Conservation (phyloP, 1,140 invertebrate species). For the Planococcus citri region DNA sequence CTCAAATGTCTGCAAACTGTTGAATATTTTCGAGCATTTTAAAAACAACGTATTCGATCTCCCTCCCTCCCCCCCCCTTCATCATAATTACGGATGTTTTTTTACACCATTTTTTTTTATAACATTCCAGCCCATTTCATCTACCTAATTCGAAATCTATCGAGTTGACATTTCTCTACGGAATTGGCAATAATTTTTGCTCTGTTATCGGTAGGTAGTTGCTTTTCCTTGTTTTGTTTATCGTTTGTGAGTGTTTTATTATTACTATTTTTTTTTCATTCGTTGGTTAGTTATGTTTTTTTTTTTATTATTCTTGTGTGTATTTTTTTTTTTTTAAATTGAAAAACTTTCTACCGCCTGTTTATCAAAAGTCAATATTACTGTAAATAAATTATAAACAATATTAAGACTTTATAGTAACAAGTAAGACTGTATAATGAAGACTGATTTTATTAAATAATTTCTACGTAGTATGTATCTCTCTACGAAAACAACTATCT, state of each 20-base stretch:
- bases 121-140: too few species aligned
- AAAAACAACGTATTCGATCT: too few species aligned
- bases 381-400: neutral
- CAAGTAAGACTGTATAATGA: neutral
- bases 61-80: too few species aligned
- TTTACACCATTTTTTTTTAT: too few species aligned
- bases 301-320: too few species aligned
- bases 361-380: conserved; percentile 8
- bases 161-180: too few species aligned
- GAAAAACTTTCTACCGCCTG: too few species aligned
- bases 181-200: neutral
- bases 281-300: too few species aligned
- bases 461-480: neutral
- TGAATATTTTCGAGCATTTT: too few species aligned
- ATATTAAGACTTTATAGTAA: neutral
- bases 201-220: neutral
- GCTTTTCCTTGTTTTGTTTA: neutral
- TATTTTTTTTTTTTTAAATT: neutral
- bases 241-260: neutral
- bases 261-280: neutral
- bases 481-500: neutral
- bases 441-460: conserved; percentile 2
- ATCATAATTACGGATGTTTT: too few species aligned
- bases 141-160: too few species aligned
- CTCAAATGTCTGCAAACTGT: too few species aligned